Conservation (phyloP, 2,113 vertebrate species). For the Perca schrenkii region DNA sequence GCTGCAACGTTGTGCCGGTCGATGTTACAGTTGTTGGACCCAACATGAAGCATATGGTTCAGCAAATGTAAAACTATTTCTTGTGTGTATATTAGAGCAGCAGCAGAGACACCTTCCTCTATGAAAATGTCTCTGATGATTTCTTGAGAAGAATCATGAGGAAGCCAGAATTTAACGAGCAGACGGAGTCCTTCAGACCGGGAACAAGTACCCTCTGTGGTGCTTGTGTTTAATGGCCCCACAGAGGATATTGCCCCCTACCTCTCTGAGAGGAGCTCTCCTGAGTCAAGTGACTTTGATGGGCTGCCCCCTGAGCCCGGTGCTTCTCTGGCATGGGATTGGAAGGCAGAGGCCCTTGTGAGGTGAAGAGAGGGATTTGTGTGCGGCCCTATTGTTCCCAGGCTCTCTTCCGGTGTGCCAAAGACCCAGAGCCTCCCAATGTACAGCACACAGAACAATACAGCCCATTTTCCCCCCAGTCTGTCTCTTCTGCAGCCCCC, state of each 20-base stretch:
- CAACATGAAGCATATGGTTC: neutral
- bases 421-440: constrained; percentile 61
- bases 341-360: constrained; percentile 63
- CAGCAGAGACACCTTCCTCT: constrained; percentile 15
- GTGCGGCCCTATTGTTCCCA: constrained; percentile 66
- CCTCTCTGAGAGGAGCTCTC: constrained; percentile 68
- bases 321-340: constrained; percentile 71
- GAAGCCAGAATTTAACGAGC: constrained; percentile 63
- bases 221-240: constrained; percentile 75
- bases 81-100: constrained; percentile 6
- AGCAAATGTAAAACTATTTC: constrained; percentile 5
- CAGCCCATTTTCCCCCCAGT: constrained; percentile 15
- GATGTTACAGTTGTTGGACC: neutral
- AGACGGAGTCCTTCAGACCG: constrained; percentile 54
- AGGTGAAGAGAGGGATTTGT: constrained; percentile 68
- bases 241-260: constrained; percentile 68
- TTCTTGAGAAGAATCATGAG: constrained; percentile 55
- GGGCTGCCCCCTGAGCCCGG: constrained; percentile 66
- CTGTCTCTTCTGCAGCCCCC: constrained; percentile 22
- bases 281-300: constrained; percentile 82
- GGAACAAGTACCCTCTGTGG: constrained; percentile 63
- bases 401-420: constrained; percentile 65
- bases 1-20: neutral
- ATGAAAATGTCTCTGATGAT: constrained; percentile 51
- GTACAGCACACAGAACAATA: constrained; percentile 63